phyloP scores from a whole-genome alignment of 2,113 vertebrate genomes.

The Mystacornis crossleyi region DNA sequence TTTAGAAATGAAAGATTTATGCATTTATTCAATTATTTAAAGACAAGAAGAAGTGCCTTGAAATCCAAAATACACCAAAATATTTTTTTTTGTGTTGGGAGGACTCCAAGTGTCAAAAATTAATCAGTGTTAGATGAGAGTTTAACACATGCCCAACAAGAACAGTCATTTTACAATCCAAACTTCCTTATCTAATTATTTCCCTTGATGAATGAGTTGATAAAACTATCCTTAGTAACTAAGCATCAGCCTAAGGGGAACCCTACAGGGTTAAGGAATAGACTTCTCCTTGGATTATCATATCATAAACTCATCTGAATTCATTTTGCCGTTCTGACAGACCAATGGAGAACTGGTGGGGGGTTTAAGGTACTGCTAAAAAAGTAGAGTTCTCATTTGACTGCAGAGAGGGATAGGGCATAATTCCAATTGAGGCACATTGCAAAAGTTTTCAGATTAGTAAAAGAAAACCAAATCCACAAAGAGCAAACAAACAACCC shows the following conservation, averaged over 20 bases:
- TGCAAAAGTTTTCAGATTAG: neutral
- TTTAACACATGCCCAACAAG: neutral
- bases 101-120: neutral
- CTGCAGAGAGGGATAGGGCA: fast-evolving
- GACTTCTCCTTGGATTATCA: neutral
- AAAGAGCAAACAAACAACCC: neutral
- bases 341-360: neutral
- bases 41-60: neutral
- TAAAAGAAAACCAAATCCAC: neutral
- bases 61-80: neutral
- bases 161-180: neutral
- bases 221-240: neutral
- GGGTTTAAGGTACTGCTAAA: neutral
- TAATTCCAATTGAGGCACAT: neutral
- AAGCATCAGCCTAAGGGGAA: neutral
- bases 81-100: neutral
- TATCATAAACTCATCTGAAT: neutral
- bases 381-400: neutral
- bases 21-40: neutral
- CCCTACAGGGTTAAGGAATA: neutral
- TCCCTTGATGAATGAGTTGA: neutral
- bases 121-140: neutral
- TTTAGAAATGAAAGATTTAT: neutral
- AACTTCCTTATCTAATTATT: neutral
- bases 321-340: neutral